These are phyloP conservation scores for Hypselothyrea guttata DNA, from an alignment of 2,888 invertebrate genomes.

Conservation along the genomic window DNA sequence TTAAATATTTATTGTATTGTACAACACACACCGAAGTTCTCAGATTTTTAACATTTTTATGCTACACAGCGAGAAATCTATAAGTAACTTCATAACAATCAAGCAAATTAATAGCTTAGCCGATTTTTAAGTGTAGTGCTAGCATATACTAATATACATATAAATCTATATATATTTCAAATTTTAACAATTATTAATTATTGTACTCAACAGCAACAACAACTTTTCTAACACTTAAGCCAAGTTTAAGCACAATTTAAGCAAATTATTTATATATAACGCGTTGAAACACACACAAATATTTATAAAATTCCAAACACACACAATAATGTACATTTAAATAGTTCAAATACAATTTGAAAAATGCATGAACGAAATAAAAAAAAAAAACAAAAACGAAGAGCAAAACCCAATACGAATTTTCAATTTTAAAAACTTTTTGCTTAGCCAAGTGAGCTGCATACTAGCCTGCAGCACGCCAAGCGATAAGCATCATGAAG, in stretches of 20 bases:
- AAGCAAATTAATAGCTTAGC: slow-evolving; percentile 56
- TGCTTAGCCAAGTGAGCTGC: neutral
- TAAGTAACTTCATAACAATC: slow-evolving; percentile 65
- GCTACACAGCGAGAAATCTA: slow-evolving; percentile 29
- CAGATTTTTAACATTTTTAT: slow-evolving; percentile 43
- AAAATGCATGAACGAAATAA: slow-evolving; percentile 69
- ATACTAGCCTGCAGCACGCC: no score
- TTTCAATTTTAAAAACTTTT: neutral
- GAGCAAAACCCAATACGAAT: neutral
- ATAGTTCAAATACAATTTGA: slow-evolving; percentile 79
- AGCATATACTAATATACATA: slow-evolving; percentile 37
- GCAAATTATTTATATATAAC: slow-evolving; percentile 58
- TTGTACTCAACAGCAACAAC: slow-evolving; percentile 48
- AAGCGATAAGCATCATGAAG: no score
- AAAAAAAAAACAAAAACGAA: slow-evolving; percentile 27
- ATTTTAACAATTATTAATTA: slow-evolving; percentile 60
- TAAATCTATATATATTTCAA: slow-evolving; percentile 37
- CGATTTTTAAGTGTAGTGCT: slow-evolving; percentile 58
- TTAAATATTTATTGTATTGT: slow-evolving; percentile 29
- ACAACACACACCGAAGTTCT: slow-evolving; percentile 52
- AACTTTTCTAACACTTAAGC: slow-evolving; percentile 47
- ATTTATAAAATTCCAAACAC: slow-evolving; percentile 62
- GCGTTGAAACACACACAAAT: slow-evolving; percentile 66
- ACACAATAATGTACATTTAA: slow-evolving; percentile 69
- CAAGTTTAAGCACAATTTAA: slow-evolving; percentile 58